These are phyloP conservation scores for Augiades crinisus DNA, from an alignment of 2,888 invertebrate species.

Conservation along the genomic window DNA sequence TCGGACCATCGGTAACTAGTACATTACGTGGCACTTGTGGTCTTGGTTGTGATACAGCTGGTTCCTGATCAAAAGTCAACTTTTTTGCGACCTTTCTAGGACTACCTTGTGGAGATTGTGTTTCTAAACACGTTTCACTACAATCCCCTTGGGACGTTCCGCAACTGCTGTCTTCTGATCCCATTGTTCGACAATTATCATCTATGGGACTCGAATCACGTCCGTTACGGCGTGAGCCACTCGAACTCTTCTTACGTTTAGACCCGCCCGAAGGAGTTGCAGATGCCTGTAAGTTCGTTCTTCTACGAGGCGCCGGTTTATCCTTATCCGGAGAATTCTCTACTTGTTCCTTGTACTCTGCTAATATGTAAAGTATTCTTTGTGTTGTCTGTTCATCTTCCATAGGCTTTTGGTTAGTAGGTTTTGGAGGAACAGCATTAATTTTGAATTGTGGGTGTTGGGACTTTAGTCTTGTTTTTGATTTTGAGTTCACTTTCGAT, in stretches of 20 bases:
- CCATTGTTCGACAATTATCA: conserved; percentile 85
- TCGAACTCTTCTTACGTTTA: conserved; percentile 86
- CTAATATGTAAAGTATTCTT: conserved; percentile 88
- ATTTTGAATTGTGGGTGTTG: conserved; percentile 83
- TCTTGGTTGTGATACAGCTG: conserved; percentile 41
- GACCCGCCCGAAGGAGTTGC: conserved; percentile 86
- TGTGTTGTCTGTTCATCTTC: conserved; percentile 92
- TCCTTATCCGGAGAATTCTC: conserved; percentile 91
- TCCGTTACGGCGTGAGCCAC: conserved; percentile 79
- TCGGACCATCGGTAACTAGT: conserved; percentile 84
- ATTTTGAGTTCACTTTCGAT: conserved; percentile 56
- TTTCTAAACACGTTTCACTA: conserved; percentile 73
- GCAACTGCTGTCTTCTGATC: conserved; percentile 89
- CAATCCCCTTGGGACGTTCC: conserved; percentile 83
- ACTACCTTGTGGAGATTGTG: conserved; percentile 80
- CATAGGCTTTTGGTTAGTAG: conserved; percentile 85
- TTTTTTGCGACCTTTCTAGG: conserved; percentile 71
- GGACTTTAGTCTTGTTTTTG: conserved; percentile 80
- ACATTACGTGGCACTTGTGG: conserved; percentile 76
- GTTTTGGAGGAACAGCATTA: conserved; percentile 82
- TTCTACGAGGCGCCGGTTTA: conserved; percentile 89
- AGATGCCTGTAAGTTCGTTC: conserved; percentile 85
- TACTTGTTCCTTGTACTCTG: conserved; percentile 90
- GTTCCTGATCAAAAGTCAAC: conserved; percentile 72
- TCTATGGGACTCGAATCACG: conserved; percentile 84